A percentile compares a stretch with the other conserved stretches of the same genome.
phyloP scores from a whole-genome alignment of 2,113 vertebrate species.

The Centrocercus urophasianus region DNA sequence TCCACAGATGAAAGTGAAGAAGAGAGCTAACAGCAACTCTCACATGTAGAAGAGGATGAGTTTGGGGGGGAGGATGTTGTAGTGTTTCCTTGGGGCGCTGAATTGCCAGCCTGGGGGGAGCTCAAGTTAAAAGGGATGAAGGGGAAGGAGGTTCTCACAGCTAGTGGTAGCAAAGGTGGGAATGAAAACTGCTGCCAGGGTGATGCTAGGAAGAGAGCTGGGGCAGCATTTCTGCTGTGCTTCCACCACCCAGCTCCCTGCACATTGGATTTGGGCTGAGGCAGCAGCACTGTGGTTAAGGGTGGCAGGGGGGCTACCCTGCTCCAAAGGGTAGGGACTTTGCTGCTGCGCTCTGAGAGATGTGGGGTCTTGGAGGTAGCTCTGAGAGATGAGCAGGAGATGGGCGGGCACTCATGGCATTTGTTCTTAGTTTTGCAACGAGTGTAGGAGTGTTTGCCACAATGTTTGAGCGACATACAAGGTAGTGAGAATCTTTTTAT shows the following conservation, averaged over 20 bases:
- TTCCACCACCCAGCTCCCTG: rapidly evolving
- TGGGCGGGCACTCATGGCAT: neutral
- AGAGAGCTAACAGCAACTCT: neutral
- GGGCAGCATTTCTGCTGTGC: neutral
- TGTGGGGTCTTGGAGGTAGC: neutral
- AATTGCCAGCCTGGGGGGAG: neutral
- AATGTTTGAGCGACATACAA: neutral
- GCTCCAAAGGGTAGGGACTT: neutral
- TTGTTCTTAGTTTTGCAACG: neutral
- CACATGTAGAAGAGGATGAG: neutral
- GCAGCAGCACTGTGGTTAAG: neutral
- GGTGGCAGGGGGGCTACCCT: neutral
- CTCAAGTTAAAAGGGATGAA: neutral
- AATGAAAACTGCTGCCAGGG: neutral
- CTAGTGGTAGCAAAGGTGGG: neutral
- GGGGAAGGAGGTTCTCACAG: neutral
- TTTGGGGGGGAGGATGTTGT: neutral
- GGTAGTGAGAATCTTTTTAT: neutral
- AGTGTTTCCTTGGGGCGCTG: neutral
- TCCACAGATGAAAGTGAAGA: neutral
- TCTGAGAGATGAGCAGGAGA: neutral
- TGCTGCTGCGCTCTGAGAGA: neutral
- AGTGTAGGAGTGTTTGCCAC: neutral
- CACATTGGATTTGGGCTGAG: neutral
- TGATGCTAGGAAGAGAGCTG: neutral